phyloP scores from a whole-genome alignment of 92 coral and sea anemone species.

The Porites lobata region DNA sequence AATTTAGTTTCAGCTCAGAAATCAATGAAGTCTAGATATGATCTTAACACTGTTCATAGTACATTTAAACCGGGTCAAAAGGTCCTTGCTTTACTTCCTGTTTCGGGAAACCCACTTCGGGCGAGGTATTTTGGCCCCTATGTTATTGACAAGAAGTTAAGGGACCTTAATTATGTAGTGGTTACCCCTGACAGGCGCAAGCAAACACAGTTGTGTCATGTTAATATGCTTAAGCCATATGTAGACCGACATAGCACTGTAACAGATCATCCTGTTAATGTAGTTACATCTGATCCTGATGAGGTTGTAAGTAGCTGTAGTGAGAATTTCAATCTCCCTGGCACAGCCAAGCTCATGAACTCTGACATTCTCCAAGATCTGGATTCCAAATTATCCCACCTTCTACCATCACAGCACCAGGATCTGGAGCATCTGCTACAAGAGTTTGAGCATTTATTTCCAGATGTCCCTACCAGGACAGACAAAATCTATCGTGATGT shows the following conservation, averaged over 20 bases:
- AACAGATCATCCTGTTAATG: slow-evolving; percentile 17
- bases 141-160: slow-evolving; percentile 22
- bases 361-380: slow-evolving; percentile 20
- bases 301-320: slow-evolving; percentile 24
- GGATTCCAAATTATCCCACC: too few species aligned
- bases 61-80: slow-evolving; percentile 47
- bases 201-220: slow-evolving; percentile 46
- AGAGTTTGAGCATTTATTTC: slow-evolving; percentile 40
- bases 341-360: background rate
- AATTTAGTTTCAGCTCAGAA: slow-evolving; percentile 1
- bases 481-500: slow-evolving; percentile 55
- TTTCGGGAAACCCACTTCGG: slow-evolving; percentile 31
- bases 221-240: slow-evolving; percentile 23
- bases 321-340: slow-evolving; percentile 33
- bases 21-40: slow-evolving; percentile 40
- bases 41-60: slow-evolving; percentile 32
- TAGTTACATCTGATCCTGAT: slow-evolving; percentile 18
- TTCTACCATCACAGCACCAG: too few species aligned
- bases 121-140: slow-evolving; percentile 48
- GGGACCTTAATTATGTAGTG: slow-evolving; percentile 28
- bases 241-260: slow-evolving; percentile 4
- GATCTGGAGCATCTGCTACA: slow-evolving; percentile 7
- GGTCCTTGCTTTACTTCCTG: slow-evolving; percentile 49
- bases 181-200: background rate
- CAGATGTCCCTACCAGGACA: slow-evolving; percentile 54